These are phyloP conservation scores for Athrips mouffetella DNA, from an alignment of 2,888 invertebrate genomes.

Conservation along the genomic window DNA sequence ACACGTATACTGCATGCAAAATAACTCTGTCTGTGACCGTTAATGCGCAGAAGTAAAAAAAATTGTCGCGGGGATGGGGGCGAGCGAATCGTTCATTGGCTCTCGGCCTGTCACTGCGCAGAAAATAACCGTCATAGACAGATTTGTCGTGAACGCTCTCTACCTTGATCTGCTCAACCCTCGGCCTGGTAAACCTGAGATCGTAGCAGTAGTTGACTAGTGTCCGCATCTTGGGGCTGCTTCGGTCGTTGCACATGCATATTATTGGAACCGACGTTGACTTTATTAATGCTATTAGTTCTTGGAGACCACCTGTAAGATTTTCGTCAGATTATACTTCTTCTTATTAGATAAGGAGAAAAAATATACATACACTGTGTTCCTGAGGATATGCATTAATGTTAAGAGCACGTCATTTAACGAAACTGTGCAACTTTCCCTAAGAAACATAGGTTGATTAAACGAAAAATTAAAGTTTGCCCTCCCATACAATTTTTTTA, in stretches of 20 bases:
- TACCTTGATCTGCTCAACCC: constrained; percentile 93
- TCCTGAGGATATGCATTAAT: too few species aligned
- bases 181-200: constrained; percentile 89
- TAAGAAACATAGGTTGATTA: too few species aligned
- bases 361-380: too few species aligned
- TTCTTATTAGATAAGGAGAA: too few species aligned
- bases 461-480: too few species aligned
- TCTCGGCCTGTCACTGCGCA: neutral
- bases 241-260: constrained; percentile 99
- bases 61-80: neutral
- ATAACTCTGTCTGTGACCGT: too few species aligned
- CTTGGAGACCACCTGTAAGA: constrained; percentile 89
- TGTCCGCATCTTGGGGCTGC: constrained; percentile 94
- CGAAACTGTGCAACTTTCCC: too few species aligned
- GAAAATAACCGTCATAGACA: neutral
- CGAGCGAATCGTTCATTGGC: too few species aligned
- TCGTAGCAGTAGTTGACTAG: constrained; percentile 97
- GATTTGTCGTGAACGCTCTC: neutral
- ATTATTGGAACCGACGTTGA: constrained; percentile 91
- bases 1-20: neutral
- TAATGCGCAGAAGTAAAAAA: too few species aligned
- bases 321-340: neutral
- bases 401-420: too few species aligned
- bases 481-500: too few species aligned
- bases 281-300: constrained; percentile 95